Conservation (phyloP, 2,888 invertebrate species). For the Caenorhabditis parvicauda region DNA sequence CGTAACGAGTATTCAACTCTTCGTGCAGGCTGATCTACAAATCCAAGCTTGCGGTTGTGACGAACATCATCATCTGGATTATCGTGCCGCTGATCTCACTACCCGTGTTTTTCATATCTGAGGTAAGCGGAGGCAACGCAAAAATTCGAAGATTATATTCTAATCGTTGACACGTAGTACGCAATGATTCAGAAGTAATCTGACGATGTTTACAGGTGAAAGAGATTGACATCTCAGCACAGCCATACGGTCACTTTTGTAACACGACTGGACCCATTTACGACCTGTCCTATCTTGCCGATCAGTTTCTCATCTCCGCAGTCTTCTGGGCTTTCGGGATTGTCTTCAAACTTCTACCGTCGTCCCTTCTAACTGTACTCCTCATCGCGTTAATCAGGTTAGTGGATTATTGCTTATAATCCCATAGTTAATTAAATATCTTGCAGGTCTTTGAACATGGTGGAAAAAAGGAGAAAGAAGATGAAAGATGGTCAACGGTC, state of each 20-base stretch:
- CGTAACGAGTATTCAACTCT: too few species aligned
- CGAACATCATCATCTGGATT: slow-evolving; percentile 35
- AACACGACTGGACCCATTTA: slow-evolving; percentile 25
- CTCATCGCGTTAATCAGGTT: slow-evolving; percentile 36
- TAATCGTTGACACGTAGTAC: too few species aligned
- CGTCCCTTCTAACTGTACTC: slow-evolving; percentile 37
- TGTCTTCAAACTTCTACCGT: slow-evolving; percentile 50
- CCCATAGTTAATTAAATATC: background rate
- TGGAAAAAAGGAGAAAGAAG: slow-evolving; percentile 38
- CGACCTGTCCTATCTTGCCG: slow-evolving; percentile 30
- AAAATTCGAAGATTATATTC: too few species aligned
- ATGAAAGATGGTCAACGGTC: slow-evolving; percentile 32
- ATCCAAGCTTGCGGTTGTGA: slow-evolving; percentile 31
- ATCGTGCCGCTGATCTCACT: slow-evolving; percentile 46
- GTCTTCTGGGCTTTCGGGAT: slow-evolving; percentile 54
- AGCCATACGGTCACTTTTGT: slow-evolving; percentile 19
- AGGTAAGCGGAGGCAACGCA: slow-evolving; percentile 22
- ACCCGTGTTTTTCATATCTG: slow-evolving; percentile 48
- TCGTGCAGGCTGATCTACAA: too few species aligned
- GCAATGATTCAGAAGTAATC: too few species aligned
- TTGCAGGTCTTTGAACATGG: slow-evolving; percentile 41
- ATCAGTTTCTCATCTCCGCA: slow-evolving; percentile 34
- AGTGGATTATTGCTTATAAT: background rate
- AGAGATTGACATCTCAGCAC: slow-evolving; percentile 18
- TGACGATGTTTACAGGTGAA: slow-evolving; percentile 22